Conservation (phyloP, 1,140 invertebrate genomes). For the Elymnias hypermnestra region DNA sequence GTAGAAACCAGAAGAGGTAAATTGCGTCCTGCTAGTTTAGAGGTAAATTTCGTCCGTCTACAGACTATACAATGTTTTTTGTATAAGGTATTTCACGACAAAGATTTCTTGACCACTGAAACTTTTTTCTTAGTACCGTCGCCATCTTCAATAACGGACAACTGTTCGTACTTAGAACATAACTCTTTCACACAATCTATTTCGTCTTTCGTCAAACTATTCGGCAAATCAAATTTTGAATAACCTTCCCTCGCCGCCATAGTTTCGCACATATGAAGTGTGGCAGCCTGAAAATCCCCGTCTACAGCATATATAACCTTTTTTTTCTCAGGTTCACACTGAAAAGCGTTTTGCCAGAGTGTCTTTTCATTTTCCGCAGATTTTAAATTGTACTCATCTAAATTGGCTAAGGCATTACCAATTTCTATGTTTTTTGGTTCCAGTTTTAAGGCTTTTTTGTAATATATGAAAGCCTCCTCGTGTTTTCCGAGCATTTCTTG, state of each 20-base stretch:
- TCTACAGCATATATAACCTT: constrained; percentile 46
- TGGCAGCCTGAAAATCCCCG: constrained; percentile 45
- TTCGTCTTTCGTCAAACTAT: constrained; percentile 43
- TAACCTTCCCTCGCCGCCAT: constrained; percentile 44
- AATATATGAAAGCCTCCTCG: constrained; percentile 57
- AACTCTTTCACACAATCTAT: constrained; percentile 45
- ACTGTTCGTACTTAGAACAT: constrained; percentile 34
- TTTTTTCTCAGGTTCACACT: constrained; percentile 30
- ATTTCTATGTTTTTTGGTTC: constrained; percentile 73
- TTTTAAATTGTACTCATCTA: constrained; percentile 43
- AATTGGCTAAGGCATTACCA: constrained; percentile 51
- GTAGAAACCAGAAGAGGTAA: too few species aligned
- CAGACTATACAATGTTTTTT: too few species aligned
- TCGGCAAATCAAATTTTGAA: constrained; percentile 53
- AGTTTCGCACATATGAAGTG: constrained; percentile 56
- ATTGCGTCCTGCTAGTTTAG: too few species aligned
- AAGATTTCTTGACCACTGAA: constrained; percentile 41
- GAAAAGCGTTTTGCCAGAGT: constrained; percentile 55
- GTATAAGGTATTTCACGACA: too few species aligned
- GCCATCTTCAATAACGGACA: constrained; percentile 41
- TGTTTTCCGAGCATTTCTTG: constrained; percentile 65
- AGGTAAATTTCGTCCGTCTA: too few species aligned
- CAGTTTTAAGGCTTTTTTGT: constrained; percentile 65
- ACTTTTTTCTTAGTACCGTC: constrained; percentile 41
- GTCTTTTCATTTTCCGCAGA: constrained; percentile 38